Conservation (phyloP, 2,113 vertebrate genomes). For the Orycteropus afer region DNA sequence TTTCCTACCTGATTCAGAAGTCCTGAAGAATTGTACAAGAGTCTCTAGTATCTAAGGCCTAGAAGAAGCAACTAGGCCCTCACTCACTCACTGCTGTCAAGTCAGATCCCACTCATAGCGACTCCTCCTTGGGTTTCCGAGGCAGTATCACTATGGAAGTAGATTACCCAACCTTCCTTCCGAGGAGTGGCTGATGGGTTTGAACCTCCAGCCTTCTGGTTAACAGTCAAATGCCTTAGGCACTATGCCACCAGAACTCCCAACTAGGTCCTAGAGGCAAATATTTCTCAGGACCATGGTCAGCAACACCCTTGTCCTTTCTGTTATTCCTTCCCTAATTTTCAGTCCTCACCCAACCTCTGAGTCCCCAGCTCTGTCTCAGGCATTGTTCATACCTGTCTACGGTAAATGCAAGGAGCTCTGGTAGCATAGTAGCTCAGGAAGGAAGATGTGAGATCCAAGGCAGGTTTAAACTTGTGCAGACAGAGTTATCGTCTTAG, state of each 20-base stretch:
- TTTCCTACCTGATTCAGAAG: not conserved
- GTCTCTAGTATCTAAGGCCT: not conserved
- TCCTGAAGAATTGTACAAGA: not conserved
- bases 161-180: too few relatives aligned
- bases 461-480: not conserved
- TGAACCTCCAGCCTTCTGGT: too few relatives aligned
- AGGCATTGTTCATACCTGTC: not conserved
- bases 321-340: not conserved
- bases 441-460: not conserved
- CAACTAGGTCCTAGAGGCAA: not conserved
- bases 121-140: too few relatives aligned
- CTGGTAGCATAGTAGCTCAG: too few relatives aligned
- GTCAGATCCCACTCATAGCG: too few relatives aligned
- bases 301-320: not conserved
- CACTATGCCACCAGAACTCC: too few relatives aligned
- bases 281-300: slow-evolving; percentile 60
- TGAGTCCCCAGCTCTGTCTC: not conserved
- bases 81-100: too few relatives aligned
- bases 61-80: not conserved
- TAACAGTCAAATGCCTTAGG: too few relatives aligned
- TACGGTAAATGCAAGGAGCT: not conserved
- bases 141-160: too few relatives aligned
- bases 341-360: not conserved
- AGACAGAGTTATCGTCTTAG: not conserved
- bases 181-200: too few relatives aligned